Evolutionary conservation across 2,113 vertebrate genomes (phyloP), one percentile per base, ranked within the genome.

Genomic region (Cisticola juncidis): DNA sequence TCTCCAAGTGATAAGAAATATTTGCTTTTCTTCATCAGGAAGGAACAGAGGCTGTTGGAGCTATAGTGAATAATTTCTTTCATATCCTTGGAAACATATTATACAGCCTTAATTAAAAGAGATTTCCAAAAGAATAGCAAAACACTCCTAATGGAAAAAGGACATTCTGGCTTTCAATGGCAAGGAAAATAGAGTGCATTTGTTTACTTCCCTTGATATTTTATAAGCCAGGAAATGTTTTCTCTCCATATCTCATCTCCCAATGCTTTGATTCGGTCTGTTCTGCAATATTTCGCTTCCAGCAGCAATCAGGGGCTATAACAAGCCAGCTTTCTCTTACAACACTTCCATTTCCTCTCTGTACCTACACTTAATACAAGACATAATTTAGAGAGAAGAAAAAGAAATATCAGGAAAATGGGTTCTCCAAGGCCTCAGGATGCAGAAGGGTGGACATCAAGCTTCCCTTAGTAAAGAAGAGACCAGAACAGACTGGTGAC

Each of bases 61-160:
- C 50, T 66, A 76, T 20, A 25, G 58, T 90, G 84, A 91, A 90
- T 95, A 82, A 85, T 61, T 95, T 91, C 87, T 92, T 91, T 95
- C 93, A 95, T 92, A 91, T 87, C 91, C 93, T 87, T 95, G 84
- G 81, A 95, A 95, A 92, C 86, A 77, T 91, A 89, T 77, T 89
- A 80, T 94, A 95, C 66, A 89, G 50, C 61, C 78, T 95, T 97
- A 96, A 96, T 94, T 95, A 95, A 94, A 95, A 86, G 90, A 88
- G 45, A 93, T 82, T 68, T 96, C 81, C 11, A 9, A 91, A 96
- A 94, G 71, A 95, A 92, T 73, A 91, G 66, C 50, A 95, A 82
- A 91, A 81, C 29, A 84, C 53, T 87, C 66, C 53, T 89, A 91
- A 92, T 79, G 54, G 78, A 65, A 86, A 90, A 91, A 72, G 33